Percentiles rank a stretch among this genome's conserved stretches.
These are phyloP conservation scores for Xenopus laevis DNA, from an alignment of 2,113 vertebrate genomes.

Conservation along the genomic window DNA sequence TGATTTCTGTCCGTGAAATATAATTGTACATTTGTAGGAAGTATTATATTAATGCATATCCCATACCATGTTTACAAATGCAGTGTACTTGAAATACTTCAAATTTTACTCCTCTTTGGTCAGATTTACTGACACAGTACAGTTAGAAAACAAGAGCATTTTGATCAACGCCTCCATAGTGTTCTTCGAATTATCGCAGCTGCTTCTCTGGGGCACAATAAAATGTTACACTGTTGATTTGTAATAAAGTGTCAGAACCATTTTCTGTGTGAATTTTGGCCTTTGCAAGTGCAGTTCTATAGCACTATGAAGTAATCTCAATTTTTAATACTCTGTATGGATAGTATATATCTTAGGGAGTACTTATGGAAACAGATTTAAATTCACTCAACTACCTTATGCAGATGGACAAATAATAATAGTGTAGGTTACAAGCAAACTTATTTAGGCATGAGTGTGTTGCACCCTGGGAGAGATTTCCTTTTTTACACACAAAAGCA, in stretches of 20 bases:
- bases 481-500: no score
- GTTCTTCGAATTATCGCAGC: slow-evolving; percentile 65
- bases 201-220: slow-evolving; percentile 59
- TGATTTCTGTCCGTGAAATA: no score
- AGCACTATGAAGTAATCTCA: slow-evolving; percentile 59
- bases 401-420: slow-evolving; percentile 55
- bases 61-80: no score
- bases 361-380: slow-evolving; percentile 68
- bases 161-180: slow-evolving; percentile 57
- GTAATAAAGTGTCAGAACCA: slow-evolving; percentile 60
- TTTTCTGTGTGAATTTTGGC: slow-evolving; percentile 51
- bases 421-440: slow-evolving; percentile 10
- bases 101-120: slow-evolving; percentile 52
- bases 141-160: slow-evolving; percentile 49
- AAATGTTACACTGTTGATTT: slow-evolving; percentile 57
- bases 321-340: slow-evolving; percentile 57
- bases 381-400: slow-evolving; percentile 66
- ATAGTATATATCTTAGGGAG: slow-evolving; percentile 59
- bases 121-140: slow-evolving; percentile 55
- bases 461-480: no score
- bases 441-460: no score
- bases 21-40: no score
- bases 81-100: slow-evolving; percentile 46
- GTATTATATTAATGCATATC: no score
- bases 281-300: slow-evolving; percentile 56